A percentile compares a stretch with the other conserved stretches of the same genome.
phyloP scores from a whole-genome alignment of 2,888 invertebrate genomes.

The Tholera decimalis region DNA sequence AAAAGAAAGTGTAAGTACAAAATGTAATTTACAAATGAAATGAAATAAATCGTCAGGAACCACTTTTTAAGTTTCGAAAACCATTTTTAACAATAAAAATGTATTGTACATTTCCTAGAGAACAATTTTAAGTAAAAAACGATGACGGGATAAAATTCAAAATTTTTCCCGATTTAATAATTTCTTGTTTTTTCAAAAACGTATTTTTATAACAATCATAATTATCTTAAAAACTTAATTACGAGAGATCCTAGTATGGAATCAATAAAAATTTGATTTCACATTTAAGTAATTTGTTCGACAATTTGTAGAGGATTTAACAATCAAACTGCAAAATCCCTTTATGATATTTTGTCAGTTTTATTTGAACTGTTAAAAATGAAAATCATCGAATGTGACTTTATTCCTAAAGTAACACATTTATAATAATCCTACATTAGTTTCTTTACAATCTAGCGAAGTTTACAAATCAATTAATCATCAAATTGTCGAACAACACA shows the following conservation, averaged over 20 bases:
- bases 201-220: slow-evolving; percentile 72
- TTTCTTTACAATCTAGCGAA: slow-evolving; percentile 40
- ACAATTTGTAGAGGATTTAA: slow-evolving; percentile 51
- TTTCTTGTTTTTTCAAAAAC: slow-evolving; percentile 60
- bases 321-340: slow-evolving; percentile 4
- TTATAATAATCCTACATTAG: slow-evolving; percentile 21
- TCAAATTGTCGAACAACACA: slow-evolving; percentile 61
- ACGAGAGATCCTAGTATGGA: slow-evolving; percentile 80
- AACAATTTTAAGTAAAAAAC: slow-evolving; percentile 66
- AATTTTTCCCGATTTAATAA: slow-evolving; percentile 63
- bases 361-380: slow-evolving; percentile 20
- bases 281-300: slow-evolving; percentile 57
- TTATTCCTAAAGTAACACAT: slow-evolving; percentile 35
- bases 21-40: slow-evolving; percentile 40
- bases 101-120: slow-evolving; percentile 61
- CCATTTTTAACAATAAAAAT: slow-evolving; percentile 63
- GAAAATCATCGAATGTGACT: slow-evolving; percentile 33
- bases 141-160: slow-evolving; percentile 65
- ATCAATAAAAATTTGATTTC: slow-evolving; percentile 72
- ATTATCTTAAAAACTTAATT: slow-evolving; percentile 78
- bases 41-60: slow-evolving; percentile 59
- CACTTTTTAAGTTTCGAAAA: slow-evolving; percentile 65
- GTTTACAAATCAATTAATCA: slow-evolving; percentile 14
- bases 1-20: slow-evolving; percentile 35
- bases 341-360: slow-evolving; percentile 9